phyloP scores from a whole-genome alignment of 2,888 invertebrate species.

The Pimpla rufipes region DNA sequence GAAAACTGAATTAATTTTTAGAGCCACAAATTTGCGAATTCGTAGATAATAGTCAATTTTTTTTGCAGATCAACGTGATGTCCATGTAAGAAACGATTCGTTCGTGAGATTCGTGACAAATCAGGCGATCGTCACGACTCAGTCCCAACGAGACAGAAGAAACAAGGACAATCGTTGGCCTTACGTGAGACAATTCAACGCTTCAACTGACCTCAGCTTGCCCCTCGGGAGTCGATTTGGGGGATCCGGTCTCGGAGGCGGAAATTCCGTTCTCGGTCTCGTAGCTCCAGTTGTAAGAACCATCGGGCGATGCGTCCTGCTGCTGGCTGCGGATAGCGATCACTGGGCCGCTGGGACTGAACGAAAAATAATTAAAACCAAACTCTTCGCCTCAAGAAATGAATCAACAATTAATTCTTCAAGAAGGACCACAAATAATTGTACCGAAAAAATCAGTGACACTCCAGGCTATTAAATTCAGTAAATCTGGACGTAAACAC shows the following conservation, averaged over 20 bases:
- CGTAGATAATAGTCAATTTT: too few relatives aligned
- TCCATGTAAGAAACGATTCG: too few relatives aligned
- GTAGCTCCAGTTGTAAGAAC: constrained; percentile 81
- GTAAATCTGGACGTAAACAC: too few relatives aligned
- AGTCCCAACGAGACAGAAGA: too few relatives aligned
- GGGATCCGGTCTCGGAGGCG: constrained; percentile 79
- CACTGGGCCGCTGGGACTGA: constrained; percentile 74
- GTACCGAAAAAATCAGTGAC: background rate
- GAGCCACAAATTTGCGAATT: too few relatives aligned
- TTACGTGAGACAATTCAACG: constrained; percentile 10
- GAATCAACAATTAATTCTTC: constrained; percentile 1
- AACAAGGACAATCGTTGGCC: too few relatives aligned
- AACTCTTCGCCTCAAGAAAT: background rate
- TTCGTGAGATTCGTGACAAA: too few relatives aligned
- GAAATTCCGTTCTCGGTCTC: constrained; percentile 84
- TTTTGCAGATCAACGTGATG: too few relatives aligned
- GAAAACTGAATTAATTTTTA: too few relatives aligned
- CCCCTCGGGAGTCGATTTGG: constrained; percentile 78
- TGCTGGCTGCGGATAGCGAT: constrained; percentile 81
- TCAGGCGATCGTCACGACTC: too few relatives aligned
- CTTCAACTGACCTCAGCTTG: constrained; percentile 75
- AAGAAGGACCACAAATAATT: background rate
- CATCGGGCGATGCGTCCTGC: constrained; percentile 80
- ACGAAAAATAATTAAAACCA: background rate
- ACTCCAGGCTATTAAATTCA: background rate